A percentile compares a stretch with the other conserved stretches of the same genome.
phyloP scores from a whole-genome alignment of 2,888 invertebrate species.

The Euzetes globulus region DNA sequence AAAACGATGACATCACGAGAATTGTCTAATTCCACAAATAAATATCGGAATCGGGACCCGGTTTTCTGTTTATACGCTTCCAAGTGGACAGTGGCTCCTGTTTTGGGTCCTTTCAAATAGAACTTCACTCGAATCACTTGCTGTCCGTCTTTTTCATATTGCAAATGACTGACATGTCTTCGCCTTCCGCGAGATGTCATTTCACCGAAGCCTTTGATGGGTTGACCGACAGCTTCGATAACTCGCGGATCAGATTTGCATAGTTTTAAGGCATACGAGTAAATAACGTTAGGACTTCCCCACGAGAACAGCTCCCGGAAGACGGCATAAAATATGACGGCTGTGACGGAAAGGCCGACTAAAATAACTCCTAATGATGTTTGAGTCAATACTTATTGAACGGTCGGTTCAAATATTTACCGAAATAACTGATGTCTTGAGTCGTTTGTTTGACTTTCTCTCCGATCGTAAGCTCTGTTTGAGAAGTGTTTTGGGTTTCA shows the following conservation, averaged over 20 bases:
- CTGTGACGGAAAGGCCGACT: constrained; percentile 70
- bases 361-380: constrained; percentile 58
- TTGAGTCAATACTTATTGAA: not conserved
- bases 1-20: constrained; percentile 60
- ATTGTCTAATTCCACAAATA: constrained; percentile 73
- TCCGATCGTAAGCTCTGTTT: constrained; percentile 12
- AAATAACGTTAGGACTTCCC: constrained; percentile 76
- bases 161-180: constrained; percentile 68
- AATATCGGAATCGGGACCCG: constrained; percentile 69
- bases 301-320: constrained; percentile 79
- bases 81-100: constrained; percentile 72
- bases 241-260: constrained; percentile 64
- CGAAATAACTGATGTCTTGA: constrained; percentile 76
- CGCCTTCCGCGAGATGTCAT: constrained; percentile 72
- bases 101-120: constrained; percentile 73
- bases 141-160: constrained; percentile 65
- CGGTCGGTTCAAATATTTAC: not conserved
- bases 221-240: constrained; percentile 74
- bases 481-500: not conserved
- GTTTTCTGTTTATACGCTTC: constrained; percentile 74
- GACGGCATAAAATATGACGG: constrained; percentile 69
- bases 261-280: constrained; percentile 65
- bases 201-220: constrained; percentile 82
- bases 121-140: constrained; percentile 81
- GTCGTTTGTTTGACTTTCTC: constrained; percentile 71